Evolutionary conservation across 1,140 invertebrate species (phyloP).

Genomic region (Drosophila pectinifera): DNA sequence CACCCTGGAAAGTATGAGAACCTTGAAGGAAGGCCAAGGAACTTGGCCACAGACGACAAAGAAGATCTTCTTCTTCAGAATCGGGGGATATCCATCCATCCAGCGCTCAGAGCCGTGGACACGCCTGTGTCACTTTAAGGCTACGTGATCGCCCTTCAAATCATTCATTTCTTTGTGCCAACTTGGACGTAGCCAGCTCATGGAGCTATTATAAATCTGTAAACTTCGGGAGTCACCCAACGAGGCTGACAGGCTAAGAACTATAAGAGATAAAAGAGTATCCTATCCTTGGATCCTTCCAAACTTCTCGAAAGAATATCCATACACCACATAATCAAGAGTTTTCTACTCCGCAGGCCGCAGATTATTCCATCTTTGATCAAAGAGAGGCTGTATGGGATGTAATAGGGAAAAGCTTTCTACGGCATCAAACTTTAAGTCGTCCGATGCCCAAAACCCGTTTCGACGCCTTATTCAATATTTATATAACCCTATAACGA

Average conservation of each 20-base stretch:
- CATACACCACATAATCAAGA: neutral
- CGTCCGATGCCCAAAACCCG: conserved; percentile 14
- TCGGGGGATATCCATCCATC: neutral
- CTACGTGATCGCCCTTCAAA: conserved; percentile 7
- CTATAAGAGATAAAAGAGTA: no score
- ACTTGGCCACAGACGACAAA: neutral
- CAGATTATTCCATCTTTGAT: neutral
- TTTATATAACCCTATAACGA: conserved; percentile 31
- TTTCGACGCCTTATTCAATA: conserved; percentile 13
- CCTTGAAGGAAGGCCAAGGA: neutral
- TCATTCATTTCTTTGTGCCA: neutral
- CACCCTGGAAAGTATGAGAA: neutral
- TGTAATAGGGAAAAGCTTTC: conserved; percentile 25
- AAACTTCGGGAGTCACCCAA: neutral
- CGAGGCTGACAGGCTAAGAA: no score
- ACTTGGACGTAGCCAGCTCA: neutral
- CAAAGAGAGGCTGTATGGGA: neutral
- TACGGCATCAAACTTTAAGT: conserved; percentile 11
- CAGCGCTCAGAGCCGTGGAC: no score
- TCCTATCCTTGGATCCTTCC: no score
- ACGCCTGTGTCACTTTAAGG: conserved; percentile 9
- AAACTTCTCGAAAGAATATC: neutral
- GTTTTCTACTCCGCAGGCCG: neutral
- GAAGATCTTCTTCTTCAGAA: neutral
- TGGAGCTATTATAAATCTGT: neutral